Conservation (phyloP, 2,888 invertebrate species). For the Synergus gifuensis region DNA sequence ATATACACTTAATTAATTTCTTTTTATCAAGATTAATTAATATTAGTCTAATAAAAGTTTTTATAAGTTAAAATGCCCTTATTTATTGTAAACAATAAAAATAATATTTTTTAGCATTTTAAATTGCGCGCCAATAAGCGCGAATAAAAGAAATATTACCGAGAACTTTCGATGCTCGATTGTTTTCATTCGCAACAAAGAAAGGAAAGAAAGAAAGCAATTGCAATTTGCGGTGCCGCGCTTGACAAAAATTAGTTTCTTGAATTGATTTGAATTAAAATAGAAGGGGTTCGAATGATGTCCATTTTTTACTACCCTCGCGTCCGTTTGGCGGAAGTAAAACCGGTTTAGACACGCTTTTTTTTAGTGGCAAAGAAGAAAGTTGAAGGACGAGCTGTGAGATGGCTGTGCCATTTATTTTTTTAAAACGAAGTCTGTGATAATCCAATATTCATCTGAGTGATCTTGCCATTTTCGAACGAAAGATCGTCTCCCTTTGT, state of each 20-base stretch:
- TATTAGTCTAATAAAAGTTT: too few relatives aligned
- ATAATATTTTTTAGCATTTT: too few relatives aligned
- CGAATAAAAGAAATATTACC: too few relatives aligned
- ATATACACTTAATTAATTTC: too few relatives aligned
- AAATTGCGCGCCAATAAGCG: too few relatives aligned
- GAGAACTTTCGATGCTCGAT: not conserved
- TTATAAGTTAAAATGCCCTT: too few relatives aligned
- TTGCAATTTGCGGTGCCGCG: not conserved
- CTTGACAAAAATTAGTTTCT: conserved; percentile 1
- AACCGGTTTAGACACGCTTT: conserved; percentile 16
- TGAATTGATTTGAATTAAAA: conserved; percentile 9
- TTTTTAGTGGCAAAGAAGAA: not conserved
- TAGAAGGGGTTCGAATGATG: conserved; percentile 10
- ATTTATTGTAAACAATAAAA: too few relatives aligned
- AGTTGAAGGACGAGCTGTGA: conserved; percentile 4
- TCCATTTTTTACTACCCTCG: not conserved
- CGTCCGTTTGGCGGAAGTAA: conserved; percentile 9
- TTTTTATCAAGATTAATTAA: too few relatives aligned
- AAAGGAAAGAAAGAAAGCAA: too few relatives aligned
- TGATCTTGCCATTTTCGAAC: conserved; percentile 18
- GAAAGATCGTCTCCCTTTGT: conserved; percentile 2
- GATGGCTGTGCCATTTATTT: conserved; percentile 28
- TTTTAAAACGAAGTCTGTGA: not conserved
- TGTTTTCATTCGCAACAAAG: conserved; percentile 4
- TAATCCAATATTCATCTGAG: conserved; percentile 10